A percentile compares a stretch with the other conserved stretches of the same genome.
These are phyloP conservation scores for Frankliniella fusca DNA, from an alignment of 2,888 invertebrate genomes.

Conservation along the genomic window DNA sequence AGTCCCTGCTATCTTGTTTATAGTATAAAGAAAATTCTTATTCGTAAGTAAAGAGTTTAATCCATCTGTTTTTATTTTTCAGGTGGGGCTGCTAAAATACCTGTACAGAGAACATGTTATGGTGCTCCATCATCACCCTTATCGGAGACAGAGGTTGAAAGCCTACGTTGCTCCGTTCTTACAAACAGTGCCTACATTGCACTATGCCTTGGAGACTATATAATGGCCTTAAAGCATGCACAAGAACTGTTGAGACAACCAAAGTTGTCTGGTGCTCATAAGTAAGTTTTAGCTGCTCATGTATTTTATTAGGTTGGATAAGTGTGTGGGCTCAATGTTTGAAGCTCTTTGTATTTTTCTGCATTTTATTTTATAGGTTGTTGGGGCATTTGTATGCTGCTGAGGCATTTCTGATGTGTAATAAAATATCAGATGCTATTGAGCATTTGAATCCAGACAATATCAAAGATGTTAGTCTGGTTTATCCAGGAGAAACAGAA, in stretches of 20 bases:
- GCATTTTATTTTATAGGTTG: constrained; percentile 52
- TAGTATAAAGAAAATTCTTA: too few relatives aligned
- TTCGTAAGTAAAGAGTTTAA: background rate
- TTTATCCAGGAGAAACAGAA: constrained; percentile 42
- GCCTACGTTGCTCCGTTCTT: constrained; percentile 58
- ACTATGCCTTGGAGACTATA: constrained; percentile 77
- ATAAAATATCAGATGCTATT: constrained; percentile 77
- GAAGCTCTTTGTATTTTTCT: constrained; percentile 28
- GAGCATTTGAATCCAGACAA: constrained; percentile 75
- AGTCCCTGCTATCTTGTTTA: background rate
- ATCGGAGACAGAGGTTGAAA: constrained; percentile 37
- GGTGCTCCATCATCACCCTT: constrained; percentile 31
- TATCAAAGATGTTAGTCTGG: constrained; percentile 55
- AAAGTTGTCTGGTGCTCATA: constrained; percentile 66
- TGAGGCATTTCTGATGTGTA: constrained; percentile 77
- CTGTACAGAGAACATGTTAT: background rate
- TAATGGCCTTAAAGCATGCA: constrained; percentile 72
- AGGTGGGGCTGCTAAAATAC: background rate
- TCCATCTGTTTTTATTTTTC: background rate
- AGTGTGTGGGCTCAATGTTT: background rate
- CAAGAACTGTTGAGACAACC: constrained; percentile 68
- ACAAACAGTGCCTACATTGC: constrained; percentile 80
- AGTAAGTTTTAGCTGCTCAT: constrained; percentile 48
- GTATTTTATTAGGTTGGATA: background rate
- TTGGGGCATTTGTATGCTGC: constrained; percentile 86